Evolutionary conservation across 2,797 vertebrate species (phyloP), one percentile per base, ranked within the genome.

Genomic region (Myotis findleyi): DNA sequence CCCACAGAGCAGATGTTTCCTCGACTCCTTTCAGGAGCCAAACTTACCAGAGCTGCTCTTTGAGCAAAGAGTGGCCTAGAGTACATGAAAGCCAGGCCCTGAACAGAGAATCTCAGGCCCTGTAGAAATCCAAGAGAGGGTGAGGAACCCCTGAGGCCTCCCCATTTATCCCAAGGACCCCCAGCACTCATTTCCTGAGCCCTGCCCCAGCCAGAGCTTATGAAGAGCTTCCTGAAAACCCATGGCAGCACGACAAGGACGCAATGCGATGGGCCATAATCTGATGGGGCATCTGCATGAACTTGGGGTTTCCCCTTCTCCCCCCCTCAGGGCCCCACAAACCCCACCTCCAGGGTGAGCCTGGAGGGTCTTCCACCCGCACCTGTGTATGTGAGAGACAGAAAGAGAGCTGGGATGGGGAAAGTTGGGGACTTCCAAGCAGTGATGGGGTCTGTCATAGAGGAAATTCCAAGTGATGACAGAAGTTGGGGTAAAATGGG

Each of bases 211-310:
- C 11, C 55, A 51, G 21, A 69, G 38, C 38, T 77, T 76, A 14
- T 16, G 21, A 27, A 75, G n/a, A 51, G 8, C 27, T 23, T 72
- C 20, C 79, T n/a, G 7, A 69, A 72, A 85, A 86, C 9, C 8
- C 44, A 21, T 10, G 18, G 79, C n/a, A 38, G 16, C 2, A 10
- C 7, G n/a, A 66, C 57, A 20, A 20, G 59, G 82, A 62, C 44
- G 51, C 13, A 53, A 20, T 6, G 7, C 0, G 0, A 14, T 3
- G 11, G 4, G 44, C 21, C n/a, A 41, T 25, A 10, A 41, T 27
- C 53, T 72, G 25, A 36, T 20, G 47, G 53, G 53, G 17, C 2
- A 33, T 16, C 47, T 53, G 44, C 51, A 17, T 36, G 62, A 14
- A 16, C 23, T 30, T 36, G 47, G 38, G 33, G 38, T 4, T 38